Evolutionary conservation across 2,113 vertebrate species (phyloP).

Genomic region (Ellobius talpinus): DNA sequence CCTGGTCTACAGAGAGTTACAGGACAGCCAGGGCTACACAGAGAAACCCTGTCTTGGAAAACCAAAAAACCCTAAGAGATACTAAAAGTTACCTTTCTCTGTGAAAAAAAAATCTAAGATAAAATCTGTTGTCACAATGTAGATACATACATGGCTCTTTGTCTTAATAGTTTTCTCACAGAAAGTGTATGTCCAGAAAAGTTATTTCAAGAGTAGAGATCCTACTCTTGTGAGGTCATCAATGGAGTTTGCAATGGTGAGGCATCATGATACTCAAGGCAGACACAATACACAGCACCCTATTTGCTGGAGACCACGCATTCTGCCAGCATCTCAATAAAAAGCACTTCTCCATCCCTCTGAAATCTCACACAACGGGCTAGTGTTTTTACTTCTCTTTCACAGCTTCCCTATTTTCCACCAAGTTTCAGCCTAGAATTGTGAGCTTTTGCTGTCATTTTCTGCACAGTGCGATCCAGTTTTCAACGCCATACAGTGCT

Average conservation of each 20-base stretch:
- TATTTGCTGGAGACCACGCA: not conserved
- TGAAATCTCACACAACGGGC: not conserved
- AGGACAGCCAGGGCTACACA: not conserved
- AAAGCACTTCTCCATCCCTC: not conserved
- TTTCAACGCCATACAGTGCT: not conserved
- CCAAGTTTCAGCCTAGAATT: slow-evolving; percentile 5
- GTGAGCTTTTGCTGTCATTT: not conserved
- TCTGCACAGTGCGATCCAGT: not conserved
- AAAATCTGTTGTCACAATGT: not conserved
- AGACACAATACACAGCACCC: not conserved
- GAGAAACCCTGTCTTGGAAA: not conserved
- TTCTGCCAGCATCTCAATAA: not conserved
- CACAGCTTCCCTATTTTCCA: not conserved
- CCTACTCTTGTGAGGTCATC: not conserved
- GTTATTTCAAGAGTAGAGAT: slow-evolving; percentile 6
- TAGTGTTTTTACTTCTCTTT: not conserved
- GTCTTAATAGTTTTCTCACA: not conserved
- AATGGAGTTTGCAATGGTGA: not conserved
- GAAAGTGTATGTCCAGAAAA: slow-evolving; percentile 14
- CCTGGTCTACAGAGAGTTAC: not conserved
- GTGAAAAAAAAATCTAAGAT: not conserved
- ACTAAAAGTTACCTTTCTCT: not conserved
- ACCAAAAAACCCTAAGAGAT: not conserved
- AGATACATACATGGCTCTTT: not conserved
- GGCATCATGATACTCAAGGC: not conserved